phyloP scores from a whole-genome alignment of 2,113 vertebrate genomes.

The Gambusia affinis region DNA sequence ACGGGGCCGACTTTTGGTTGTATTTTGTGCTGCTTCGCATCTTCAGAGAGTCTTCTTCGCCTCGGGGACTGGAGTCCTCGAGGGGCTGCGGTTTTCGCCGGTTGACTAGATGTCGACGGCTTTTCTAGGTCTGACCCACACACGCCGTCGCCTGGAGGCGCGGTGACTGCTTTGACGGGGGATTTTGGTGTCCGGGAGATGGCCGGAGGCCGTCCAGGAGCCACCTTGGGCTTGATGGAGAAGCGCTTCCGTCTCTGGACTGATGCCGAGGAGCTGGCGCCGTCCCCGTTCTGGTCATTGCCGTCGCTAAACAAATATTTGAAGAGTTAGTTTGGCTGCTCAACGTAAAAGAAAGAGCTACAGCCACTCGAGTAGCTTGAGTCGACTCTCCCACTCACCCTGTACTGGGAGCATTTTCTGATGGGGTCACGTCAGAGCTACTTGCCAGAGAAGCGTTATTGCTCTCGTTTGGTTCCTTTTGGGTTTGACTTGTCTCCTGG shows the following conservation, averaged over 20 bases:
- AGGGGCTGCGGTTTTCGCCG: neutral
- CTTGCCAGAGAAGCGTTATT: constrained; percentile 15
- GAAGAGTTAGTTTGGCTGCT: neutral
- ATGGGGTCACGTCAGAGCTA: constrained; percentile 9
- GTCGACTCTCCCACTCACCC: constrained; percentile 44
- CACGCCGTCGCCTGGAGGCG: constrained; percentile 17
- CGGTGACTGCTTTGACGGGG: constrained; percentile 50
- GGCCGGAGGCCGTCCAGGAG: constrained; percentile 65
- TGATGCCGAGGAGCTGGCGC: constrained; percentile 64
- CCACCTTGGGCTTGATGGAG: constrained; percentile 83
- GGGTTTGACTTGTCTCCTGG: constrained; percentile 34
- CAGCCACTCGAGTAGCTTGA: neutral
- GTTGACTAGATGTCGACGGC: constrained; percentile 20
- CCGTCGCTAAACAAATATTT: constrained; percentile 68
- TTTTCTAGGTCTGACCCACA: constrained; percentile 48
- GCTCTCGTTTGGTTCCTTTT: constrained; percentile 12
- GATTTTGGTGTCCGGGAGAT: constrained; percentile 66
- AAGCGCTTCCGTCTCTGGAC: constrained; percentile 89
- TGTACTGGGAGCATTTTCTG: constrained; percentile 17
- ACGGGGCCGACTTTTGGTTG: constrained; percentile 21
- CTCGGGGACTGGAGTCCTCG: constrained; percentile 48
- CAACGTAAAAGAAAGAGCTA: neutral
- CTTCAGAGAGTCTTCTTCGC: constrained; percentile 52
- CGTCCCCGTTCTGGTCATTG: constrained; percentile 59
- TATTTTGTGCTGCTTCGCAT: constrained; percentile 39